These are phyloP conservation scores for Rhabdophis nuchalis DNA, from an alignment of 2,797 vertebrate species.

Conservation along the genomic window DNA sequence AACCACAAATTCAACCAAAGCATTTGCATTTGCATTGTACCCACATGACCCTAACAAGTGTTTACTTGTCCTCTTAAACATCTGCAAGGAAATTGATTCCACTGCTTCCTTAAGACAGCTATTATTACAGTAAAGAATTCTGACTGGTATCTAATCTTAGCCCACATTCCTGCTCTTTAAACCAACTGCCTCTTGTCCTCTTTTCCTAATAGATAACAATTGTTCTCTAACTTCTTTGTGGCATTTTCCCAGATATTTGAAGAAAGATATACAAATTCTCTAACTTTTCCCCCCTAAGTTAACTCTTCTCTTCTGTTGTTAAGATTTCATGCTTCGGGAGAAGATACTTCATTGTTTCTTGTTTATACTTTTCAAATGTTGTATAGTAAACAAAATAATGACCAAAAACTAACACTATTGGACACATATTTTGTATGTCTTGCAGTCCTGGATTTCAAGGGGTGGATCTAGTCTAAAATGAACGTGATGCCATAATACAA, in stretches of 20 bases:
- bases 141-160: neutral
- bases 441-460: neutral
- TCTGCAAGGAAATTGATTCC: conserved; percentile 11
- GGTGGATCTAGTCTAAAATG: neutral
- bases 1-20: neutral
- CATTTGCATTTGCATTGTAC: neutral
- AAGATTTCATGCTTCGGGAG: neutral
- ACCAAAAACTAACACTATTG: neutral
- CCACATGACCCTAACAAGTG: neutral
- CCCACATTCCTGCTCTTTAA: conserved; percentile 15
- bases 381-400: neutral
- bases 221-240: neutral
- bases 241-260: conserved; percentile 5
- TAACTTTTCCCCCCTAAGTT: no score
- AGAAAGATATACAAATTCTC: conserved; percentile 8
- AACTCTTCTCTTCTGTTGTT: neutral
- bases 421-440: neutral
- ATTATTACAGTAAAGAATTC: conserved; percentile 3
- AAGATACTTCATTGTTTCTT: neutral
- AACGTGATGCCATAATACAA: neutral
- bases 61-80: neutral
- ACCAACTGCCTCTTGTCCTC: neutral
- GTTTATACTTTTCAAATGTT: neutral
- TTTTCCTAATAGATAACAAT: conserved; percentile 1
- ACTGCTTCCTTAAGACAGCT: neutral